A percentile compares a stretch with the other conserved stretches of the same genome.
phyloP scores from a whole-genome alignment of 2,888 invertebrate species.

The Limulus polyphemus region DNA sequence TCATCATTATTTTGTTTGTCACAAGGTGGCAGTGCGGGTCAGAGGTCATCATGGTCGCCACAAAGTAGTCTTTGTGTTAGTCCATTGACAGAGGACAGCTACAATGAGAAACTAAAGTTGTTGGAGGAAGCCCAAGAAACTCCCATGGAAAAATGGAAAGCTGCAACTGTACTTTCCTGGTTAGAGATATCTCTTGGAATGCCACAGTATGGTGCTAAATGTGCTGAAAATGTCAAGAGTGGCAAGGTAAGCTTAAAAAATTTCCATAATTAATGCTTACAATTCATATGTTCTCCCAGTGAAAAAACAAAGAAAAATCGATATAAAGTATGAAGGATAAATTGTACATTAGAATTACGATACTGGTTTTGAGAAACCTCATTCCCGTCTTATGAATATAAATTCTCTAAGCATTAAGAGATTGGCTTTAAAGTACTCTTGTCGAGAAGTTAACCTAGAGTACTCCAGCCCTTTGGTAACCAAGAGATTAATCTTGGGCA shows the following conservation, averaged over 20 bases:
- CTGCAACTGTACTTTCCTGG: constrained; percentile 87
- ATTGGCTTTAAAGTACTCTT: too few species aligned
- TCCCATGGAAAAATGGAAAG: constrained; percentile 81
- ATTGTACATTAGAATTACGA: too few species aligned
- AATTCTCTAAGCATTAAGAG: too few species aligned
- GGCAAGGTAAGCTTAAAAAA: constrained; percentile 55
- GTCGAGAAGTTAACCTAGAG: too few species aligned
- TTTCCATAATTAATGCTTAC: too few species aligned
- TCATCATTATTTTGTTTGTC: neutral
- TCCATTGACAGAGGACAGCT: constrained; percentile 46
- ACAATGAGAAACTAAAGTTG: constrained; percentile 59
- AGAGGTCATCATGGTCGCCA: constrained; percentile 47
- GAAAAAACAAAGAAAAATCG: too few species aligned
- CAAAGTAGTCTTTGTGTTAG: constrained; percentile 34
- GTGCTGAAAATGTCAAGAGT: constrained; percentile 87
- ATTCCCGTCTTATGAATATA: too few species aligned
- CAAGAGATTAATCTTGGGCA: too few species aligned
- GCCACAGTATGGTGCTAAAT: constrained; percentile 80
- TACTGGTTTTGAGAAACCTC: too few species aligned
- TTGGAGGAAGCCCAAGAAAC: constrained; percentile 62
- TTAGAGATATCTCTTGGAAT: constrained; percentile 83
- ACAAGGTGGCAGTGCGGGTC: constrained; percentile 4
- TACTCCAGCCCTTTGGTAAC: too few species aligned
- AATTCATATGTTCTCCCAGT: too few species aligned
- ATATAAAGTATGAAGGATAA: too few species aligned